Percentiles rank a stretch among this genome's conserved stretches.
phyloP scores from a whole-genome alignment of 2,113 vertebrate genomes.

The Andinoacara biseriatus region DNA sequence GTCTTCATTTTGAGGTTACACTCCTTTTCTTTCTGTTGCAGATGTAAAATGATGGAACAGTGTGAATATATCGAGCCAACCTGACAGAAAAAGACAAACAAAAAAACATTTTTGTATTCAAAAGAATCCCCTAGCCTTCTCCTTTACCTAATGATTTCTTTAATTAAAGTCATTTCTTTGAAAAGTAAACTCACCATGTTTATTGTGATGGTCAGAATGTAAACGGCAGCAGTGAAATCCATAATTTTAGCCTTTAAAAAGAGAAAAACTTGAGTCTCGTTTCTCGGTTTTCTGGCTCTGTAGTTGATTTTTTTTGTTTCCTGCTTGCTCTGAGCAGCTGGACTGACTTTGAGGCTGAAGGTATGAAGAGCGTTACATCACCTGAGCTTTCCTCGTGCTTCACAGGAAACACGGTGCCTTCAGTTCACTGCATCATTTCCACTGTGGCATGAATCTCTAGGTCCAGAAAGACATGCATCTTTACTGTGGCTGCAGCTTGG shows the following conservation, averaged over 20 bases:
- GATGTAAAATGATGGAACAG: constrained; percentile 43
- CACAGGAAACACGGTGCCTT: background rate
- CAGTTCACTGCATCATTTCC: background rate
- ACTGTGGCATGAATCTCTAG: background rate
- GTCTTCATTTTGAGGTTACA: constrained; percentile 39
- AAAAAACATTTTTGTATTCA: too few species aligned
- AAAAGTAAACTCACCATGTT: background rate
- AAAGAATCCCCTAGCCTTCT: too few species aligned
- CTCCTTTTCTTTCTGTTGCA: constrained; percentile 53
- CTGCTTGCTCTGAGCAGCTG: background rate
- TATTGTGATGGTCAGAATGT: background rate
- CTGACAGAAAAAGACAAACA: background rate
- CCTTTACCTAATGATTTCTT: too few species aligned
- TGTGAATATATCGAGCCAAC: constrained; percentile 42
- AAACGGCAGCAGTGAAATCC: background rate
- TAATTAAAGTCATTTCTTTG: too few species aligned
- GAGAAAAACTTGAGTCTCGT: background rate
- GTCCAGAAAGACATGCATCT: too few species aligned
- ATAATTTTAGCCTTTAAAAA: background rate
- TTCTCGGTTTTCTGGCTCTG: background rate
- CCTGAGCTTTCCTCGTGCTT: background rate
- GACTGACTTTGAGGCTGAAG: background rate
- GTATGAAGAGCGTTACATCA: background rate
- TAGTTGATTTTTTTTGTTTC: too few species aligned
- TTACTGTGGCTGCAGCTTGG: too few species aligned